Evolutionary conservation across 2,113 vertebrate species (phyloP), one percentile per base, ranked within the genome.

Genomic region (Cinclus mexicanus): DNA sequence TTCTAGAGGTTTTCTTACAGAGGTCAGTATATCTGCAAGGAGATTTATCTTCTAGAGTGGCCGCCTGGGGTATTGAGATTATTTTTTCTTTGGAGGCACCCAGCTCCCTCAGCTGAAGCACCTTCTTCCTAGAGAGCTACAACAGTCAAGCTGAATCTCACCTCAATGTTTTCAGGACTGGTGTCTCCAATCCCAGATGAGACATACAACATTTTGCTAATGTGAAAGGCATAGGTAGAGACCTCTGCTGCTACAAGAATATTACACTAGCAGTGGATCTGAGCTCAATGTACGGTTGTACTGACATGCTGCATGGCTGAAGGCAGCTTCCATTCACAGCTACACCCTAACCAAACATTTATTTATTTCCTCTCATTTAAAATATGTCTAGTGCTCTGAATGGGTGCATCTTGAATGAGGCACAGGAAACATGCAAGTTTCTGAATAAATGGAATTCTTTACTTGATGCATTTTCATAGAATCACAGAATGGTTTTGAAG

Each of bases 241-340:
- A 80, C 17, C 23, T 65, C 42, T 61, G 26, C 28, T 56, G 33
- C 61, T 39, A 0, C 18, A 74, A 37, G 31, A 44, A 14, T 35
- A 56, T 33, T 35, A 61, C 16, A 14, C 20, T 28, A 53, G 19
- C 42, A 64, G n/a, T 9, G 69, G 24, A 18, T 68, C 33, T 84
- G 10, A 75, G 67, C 52, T 77, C 35, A n/a, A 1, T 7, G 14
- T 37, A 24, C 3, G 8, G 35, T 41, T 81, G 22, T 14, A 29
- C 8, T 1, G 2, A 42, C 25, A n/a, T 1, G 1, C 9, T 64
- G 28, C 28, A 19, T 1, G 22, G 31, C 37, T 79, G 74, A 50
- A 20, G 18, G 28, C 33, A 46, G 63, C 25, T 83, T 90, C 52
- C 14, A 9, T 67, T 87, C 29, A 63, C 47, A 67, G 56, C 24